Evolutionary conservation across 2,888 invertebrate species (phyloP).

Genomic region (Cheilosia soror): DNA sequence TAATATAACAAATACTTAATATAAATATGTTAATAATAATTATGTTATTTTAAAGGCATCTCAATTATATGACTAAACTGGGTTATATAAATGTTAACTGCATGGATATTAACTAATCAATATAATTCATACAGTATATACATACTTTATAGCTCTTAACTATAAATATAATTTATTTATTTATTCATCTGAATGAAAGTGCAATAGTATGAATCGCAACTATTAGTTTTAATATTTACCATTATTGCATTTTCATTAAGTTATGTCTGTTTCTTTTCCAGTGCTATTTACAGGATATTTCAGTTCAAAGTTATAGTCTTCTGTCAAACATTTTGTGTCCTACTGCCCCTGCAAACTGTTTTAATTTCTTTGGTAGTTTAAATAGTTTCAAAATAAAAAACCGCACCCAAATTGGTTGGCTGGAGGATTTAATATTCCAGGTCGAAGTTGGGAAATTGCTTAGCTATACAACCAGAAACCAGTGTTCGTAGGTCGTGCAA

Average conservation of each 20-base stretch:
- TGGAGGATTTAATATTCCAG: too few relatives aligned
- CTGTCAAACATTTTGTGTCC: too few relatives aligned
- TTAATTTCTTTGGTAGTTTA: too few relatives aligned
- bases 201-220: not conserved
- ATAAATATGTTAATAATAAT: constrained; percentile 1
- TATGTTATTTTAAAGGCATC: constrained; percentile 1
- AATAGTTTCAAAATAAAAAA: too few relatives aligned
- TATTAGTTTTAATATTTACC: too few relatives aligned
- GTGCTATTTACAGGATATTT: not conserved
- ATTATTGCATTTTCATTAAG: not conserved
- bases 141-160: not conserved
- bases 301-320: too few relatives aligned
- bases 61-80: not conserved
- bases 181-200: not conserved
- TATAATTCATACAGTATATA: not conserved
- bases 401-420: too few relatives aligned
- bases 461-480: too few relatives aligned
- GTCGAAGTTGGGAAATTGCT: too few relatives aligned
- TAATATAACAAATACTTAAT: constrained; percentile 30
- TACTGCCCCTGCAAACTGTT: too few relatives aligned
- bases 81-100: not conserved
- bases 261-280: not conserved
- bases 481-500: too few relatives aligned
- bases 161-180: not conserved
- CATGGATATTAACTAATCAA: constrained; percentile 8